These are phyloP conservation scores for Spisula subtruncata DNA, from an alignment of 2,888 invertebrate genomes.

Conservation along the genomic window DNA sequence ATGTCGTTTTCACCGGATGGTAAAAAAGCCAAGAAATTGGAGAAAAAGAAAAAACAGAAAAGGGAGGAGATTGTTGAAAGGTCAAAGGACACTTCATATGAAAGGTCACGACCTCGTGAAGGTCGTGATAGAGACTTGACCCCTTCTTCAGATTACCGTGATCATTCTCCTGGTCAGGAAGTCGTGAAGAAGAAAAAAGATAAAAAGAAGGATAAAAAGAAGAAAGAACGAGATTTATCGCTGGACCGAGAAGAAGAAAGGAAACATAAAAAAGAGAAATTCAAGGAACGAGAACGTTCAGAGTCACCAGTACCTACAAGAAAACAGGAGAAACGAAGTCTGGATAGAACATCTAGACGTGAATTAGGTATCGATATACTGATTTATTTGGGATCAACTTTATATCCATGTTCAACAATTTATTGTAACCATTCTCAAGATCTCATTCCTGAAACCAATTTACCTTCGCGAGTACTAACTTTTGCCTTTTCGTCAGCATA, in stretches of 20 bases:
- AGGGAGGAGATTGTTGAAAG: constrained; percentile 62
- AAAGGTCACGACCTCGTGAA: constrained; percentile 46
- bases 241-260: constrained; percentile 47
- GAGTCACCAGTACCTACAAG: constrained; percentile 55
- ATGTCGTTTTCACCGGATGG: constrained; percentile 71
- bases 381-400: too few relatives aligned
- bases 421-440: too few relatives aligned
- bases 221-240: constrained; percentile 65
- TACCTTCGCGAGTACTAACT: too few relatives aligned
- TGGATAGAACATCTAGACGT: constrained; percentile 59
- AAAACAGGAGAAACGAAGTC: constrained; percentile 62
- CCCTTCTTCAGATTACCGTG: constrained; percentile 62
- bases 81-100: constrained; percentile 59
- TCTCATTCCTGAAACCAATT: too few relatives aligned
- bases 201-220: constrained; percentile 74
- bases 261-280: constrained; percentile 68
- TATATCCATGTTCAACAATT: too few relatives aligned
- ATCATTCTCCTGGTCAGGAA: constrained; percentile 58
- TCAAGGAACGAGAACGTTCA: constrained; percentile 62
- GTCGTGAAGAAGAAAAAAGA: constrained; percentile 70
- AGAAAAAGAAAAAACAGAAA: constrained; percentile 66
- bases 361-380: constrained; percentile 52
- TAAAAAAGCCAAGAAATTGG: constrained; percentile 69
- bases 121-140: constrained; percentile 54
- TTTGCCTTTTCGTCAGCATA: too few relatives aligned